Base-by-base conservation (phyloP, 2,888 invertebrate genomes). In the Euspilapteryx auroguttella region DNA sequence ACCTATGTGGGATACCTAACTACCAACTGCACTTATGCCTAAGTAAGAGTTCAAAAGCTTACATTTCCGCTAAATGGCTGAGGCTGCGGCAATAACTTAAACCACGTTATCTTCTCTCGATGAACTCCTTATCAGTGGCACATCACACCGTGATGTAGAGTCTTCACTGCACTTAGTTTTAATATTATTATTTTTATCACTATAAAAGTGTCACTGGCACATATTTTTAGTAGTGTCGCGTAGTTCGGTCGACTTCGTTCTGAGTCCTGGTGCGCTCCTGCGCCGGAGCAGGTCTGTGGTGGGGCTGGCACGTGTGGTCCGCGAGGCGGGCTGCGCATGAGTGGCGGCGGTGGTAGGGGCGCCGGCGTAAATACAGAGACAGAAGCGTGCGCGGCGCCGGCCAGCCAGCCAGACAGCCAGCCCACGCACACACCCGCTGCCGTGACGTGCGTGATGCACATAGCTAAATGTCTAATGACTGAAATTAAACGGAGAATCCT, bases 321-420 rank as follows among this genome's bases (percentile, higher is more conserved):
- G 61, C 49, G 49, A 55, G 57, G 63, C 66, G 58, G 42, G 56
- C 68, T 53, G 71, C 63, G 73, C 73, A 69, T 73, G 68, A 75
- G 75, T 75, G 75, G 50, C 61, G 45, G 54, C 49, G 54, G 65
- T 73, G 71, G 75, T 61, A 73, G 73, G 66, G 71, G 71, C 63
- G 61, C 75, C 69, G 53, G 50, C 50, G 59, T n/a, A n/a, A n/a
- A n/a, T n/a, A n/a, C n/a, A n/a, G n/a, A 37, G 44, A 8, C 15
- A 30, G 23, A 27, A 27, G 34, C 34, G 30, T 10, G 20, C 55
- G 52, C 52, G 38, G 55, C 68, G 65, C 64, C 63, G 62, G 69
- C 69, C 59, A 43, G 45, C 49, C 44, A 56, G 61, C 24, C 31
- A 31, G 30, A 33, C 33, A 23, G 6, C 24, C 14, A 12, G 13